Evolutionary conservation across 1,140 invertebrate genomes (phyloP), one percentile per base, ranked within the genome.

Genomic region (Homarus americanus): DNA sequence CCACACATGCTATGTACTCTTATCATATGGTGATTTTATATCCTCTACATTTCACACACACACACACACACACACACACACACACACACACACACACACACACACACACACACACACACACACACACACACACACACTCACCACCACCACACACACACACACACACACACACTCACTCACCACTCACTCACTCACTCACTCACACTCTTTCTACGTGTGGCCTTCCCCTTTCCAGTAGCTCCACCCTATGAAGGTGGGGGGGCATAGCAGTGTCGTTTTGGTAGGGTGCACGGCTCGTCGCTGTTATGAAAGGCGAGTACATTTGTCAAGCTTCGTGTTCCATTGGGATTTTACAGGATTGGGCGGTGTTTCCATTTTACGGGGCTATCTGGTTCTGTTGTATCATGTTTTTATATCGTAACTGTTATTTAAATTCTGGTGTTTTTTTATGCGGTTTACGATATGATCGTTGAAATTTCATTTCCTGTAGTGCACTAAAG

Each of bases 21-120:
- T n/a, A n/a, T n/a, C n/a, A n/a, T n/a, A n/a, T n/a, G n/a, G n/a
- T n/a, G n/a, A n/a, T n/a, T n/a, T n/a, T n/a, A n/a, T n/a, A n/a
- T 36, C 9, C 53, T 69, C 53, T 63, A 63, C 38, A 36, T 40
- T 73, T 36, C 34, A 28, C 32, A 86, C 69, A 75, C 82, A 86
- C 66, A 44, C 69, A 75, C 83, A 86, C 36, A 44, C 83, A 85
- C 83, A 75, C 63, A 44, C 82, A 40, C 82, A 84, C 75, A 78
- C 75, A 78, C 75, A 78, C 32, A 78, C 75, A 78, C 75, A 69
- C 24, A 69, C 66, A 69, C 66, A 78, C 75, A 78, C 75, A 78
- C 75, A 78, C 36, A 78, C 36, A 40, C 38, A 78, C 75, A 78
- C 75, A 78, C 75, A 78, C 75, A 78, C 75, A 78, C 75, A 78